Evolutionary conservation across 2,797 vertebrate species (phyloP).

Genomic region (Vipera latastei): DNA sequence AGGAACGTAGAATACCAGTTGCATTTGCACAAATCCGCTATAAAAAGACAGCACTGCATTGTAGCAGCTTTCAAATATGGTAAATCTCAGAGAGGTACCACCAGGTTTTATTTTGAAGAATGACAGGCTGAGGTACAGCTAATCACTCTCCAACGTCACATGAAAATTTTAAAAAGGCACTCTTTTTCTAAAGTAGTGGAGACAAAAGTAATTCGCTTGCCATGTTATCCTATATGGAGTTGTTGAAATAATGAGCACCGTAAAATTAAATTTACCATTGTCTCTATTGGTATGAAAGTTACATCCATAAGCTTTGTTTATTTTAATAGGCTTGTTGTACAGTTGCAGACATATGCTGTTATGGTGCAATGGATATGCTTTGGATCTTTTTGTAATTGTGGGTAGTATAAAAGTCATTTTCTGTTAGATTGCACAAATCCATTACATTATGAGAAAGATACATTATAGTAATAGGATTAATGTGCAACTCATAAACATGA

Average conservation of each 20-base stretch:
- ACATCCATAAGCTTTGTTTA: conserved; percentile 77
- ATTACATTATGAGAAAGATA: conserved; percentile 89
- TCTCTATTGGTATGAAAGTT: conserved; percentile 83
- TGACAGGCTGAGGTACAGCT: conserved; percentile 6
- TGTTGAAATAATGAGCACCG: conserved; percentile 77
- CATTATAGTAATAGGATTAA: conserved; percentile 94
- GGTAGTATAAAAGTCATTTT: conserved; percentile 98
- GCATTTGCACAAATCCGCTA: neutral
- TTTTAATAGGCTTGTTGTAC: conserved; percentile 85
- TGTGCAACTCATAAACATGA: conserved; percentile 84
- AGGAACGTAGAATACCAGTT: neutral
- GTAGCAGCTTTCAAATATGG: neutral
- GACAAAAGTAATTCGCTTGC: conserved; percentile 62
- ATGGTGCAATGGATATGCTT: conserved; percentile 80
- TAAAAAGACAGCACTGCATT: neutral
- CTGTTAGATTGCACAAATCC: conserved; percentile 99
- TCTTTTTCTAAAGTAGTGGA: conserved; percentile 41
- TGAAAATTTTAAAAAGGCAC: conserved; percentile 18
- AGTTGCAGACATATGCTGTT: conserved; percentile 81
- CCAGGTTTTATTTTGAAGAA: neutral
- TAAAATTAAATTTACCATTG: conserved; percentile 85
- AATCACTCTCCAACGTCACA: neutral
- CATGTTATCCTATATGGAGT: conserved; percentile 64
- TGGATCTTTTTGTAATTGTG: conserved; percentile 92
- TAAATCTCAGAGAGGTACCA: neutral